Evolutionary conservation across 1,140 invertebrate species (phyloP).

Genomic region (Hermetia illucens): DNA sequence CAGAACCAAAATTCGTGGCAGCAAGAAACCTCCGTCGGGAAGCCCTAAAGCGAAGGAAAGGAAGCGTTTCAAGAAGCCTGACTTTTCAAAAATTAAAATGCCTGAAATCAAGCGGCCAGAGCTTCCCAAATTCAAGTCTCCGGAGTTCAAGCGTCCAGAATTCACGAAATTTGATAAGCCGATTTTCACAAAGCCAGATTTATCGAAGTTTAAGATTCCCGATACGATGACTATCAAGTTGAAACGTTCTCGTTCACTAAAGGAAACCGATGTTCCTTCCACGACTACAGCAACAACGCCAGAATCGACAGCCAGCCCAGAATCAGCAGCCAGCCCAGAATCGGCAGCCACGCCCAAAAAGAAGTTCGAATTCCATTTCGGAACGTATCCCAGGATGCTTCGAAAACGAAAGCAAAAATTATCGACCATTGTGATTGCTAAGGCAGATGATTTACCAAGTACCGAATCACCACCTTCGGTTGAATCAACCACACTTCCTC

Average conservation of each 20-base stretch:
- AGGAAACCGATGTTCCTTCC: slow-evolving; percentile 5
- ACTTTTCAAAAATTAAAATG: slow-evolving; percentile 33
- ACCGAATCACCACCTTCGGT: slow-evolving; percentile 27
- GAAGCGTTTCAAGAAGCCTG: slow-evolving; percentile 22
- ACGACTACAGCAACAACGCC: neutral
- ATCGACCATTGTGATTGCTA: slow-evolving; percentile 27
- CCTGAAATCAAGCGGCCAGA: slow-evolving; percentile 30
- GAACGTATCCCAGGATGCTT: slow-evolving; percentile 61
- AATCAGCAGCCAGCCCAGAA: slow-evolving; percentile 15
- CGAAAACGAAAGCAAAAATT: slow-evolving; percentile 38
- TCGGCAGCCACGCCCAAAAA: slow-evolving; percentile 30
- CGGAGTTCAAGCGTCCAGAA: slow-evolving; percentile 31
- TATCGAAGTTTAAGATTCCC: slow-evolving; percentile 44
- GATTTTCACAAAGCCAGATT: slow-evolving; percentile 33
- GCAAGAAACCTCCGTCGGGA: slow-evolving; percentile 34
- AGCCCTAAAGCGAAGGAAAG: slow-evolving; percentile 28
- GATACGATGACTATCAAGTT: slow-evolving; percentile 33
- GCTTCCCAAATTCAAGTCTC: slow-evolving; percentile 40
- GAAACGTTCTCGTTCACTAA: slow-evolving; percentile 25
- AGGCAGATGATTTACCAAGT: slow-evolving; percentile 31
- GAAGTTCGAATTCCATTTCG: slow-evolving; percentile 54
- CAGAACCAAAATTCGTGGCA: slow-evolving; percentile 41
- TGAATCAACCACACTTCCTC: slow-evolving; percentile 32
- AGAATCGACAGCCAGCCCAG: slow-evolving; percentile 4
- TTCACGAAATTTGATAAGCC: slow-evolving; percentile 21